phyloP scores from a whole-genome alignment of 2,113 vertebrate species.

The Etheostoma spectabile region DNA sequence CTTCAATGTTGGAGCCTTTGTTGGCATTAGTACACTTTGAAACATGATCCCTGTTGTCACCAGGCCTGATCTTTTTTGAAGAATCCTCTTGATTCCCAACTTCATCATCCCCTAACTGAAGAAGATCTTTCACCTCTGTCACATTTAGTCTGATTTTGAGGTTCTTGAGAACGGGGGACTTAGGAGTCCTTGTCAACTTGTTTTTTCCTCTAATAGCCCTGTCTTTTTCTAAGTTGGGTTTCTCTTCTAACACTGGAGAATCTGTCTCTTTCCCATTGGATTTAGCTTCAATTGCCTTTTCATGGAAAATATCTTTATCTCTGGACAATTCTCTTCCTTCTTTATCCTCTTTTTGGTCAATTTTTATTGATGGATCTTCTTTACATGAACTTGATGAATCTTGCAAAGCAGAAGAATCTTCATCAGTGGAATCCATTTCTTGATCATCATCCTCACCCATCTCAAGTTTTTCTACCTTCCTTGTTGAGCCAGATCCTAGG shows the following conservation, averaged over 20 bases:
- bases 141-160: slow-evolving; percentile 87
- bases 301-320: slow-evolving; percentile 70
- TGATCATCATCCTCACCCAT: slow-evolving; percentile 72
- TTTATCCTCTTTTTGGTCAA: slow-evolving; percentile 76
- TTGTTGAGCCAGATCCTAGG: slow-evolving; percentile 74
- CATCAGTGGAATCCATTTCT: slow-evolving; percentile 75
- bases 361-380: slow-evolving; percentile 68
- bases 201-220: slow-evolving; percentile 87
- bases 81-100: slow-evolving; percentile 70
- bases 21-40: slow-evolving; percentile 74
- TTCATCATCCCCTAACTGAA: slow-evolving; percentile 85
- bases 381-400: slow-evolving; percentile 66
- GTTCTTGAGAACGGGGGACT: slow-evolving; percentile 88
- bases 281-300: slow-evolving; percentile 71
- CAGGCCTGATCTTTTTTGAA: slow-evolving; percentile 73
- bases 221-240: slow-evolving; percentile 86
- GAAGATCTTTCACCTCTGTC: slow-evolving; percentile 86
- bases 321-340: slow-evolving; percentile 69
- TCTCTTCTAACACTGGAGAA: slow-evolving; percentile 80
- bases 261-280: slow-evolving; percentile 75
- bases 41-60: slow-evolving; percentile 79
- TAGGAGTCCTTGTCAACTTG: slow-evolving; percentile 84
- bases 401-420: slow-evolving; percentile 63
- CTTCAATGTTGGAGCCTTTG: slow-evolving; percentile 65
- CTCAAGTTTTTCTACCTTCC: slow-evolving; percentile 88